phyloP scores from a whole-genome alignment of 2,797 vertebrate species.

The Glossophaga mutica region DNA sequence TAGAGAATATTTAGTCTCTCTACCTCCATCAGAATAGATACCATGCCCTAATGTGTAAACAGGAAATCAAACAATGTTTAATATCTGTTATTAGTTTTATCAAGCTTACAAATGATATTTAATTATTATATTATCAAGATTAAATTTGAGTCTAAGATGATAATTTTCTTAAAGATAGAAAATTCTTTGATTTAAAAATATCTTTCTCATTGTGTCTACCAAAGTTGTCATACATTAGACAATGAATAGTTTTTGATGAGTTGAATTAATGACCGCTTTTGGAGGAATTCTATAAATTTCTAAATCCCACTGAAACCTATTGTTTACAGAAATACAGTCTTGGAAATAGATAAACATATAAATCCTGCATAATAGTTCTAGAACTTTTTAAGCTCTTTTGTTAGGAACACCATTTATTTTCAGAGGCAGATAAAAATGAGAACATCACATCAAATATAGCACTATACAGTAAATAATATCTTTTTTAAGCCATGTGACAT shows the following conservation, averaged over 20 bases:
- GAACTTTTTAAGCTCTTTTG: neutral
- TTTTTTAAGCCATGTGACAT: neutral
- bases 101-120: neutral
- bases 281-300: neutral
- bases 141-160: neutral
- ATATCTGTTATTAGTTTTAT: neutral
- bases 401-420: neutral
- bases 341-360: neutral
- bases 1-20: neutral
- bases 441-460: neutral
- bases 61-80: neutral
- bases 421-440: neutral
- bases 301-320: neutral
- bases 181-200: neutral
- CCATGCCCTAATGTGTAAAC: neutral
- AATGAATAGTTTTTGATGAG: neutral
- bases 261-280: neutral
- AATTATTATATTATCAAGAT: neutral
- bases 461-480: neutral
- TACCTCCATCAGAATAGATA: neutral
- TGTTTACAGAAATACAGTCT: neutral
- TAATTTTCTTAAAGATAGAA: neutral
- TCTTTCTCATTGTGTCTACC: neutral
- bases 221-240: neutral
- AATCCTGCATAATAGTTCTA: neutral